Conservation (phyloP, 2,888 invertebrate genomes). For the Apoda limacodes region DNA sequence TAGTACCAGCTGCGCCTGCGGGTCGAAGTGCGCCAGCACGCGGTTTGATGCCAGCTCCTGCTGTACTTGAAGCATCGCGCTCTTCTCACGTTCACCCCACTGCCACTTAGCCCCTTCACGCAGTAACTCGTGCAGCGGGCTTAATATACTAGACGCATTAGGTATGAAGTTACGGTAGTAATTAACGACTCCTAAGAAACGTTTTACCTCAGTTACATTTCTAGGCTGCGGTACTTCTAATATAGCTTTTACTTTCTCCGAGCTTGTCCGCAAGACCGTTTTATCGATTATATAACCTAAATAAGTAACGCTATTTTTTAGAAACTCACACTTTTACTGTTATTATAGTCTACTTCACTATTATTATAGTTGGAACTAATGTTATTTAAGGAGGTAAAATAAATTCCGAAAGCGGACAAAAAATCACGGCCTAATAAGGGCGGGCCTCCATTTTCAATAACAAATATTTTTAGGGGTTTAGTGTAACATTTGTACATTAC, state of each 20-base stretch:
- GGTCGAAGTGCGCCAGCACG: constrained; percentile 12
- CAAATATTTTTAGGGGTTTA: constrained; percentile 19
- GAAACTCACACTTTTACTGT: constrained; percentile 16
- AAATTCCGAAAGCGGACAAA: no score
- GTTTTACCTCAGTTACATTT: no score
- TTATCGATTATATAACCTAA: constrained; percentile 12
- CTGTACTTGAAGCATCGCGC: constrained; percentile 16
- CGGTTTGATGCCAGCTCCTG: constrained; percentile 12
- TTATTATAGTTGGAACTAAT: no score
- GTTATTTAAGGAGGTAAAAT: no score
- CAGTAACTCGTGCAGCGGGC: no score
- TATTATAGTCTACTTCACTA: no score
- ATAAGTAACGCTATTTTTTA: constrained; percentile 10
- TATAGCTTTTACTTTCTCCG: constrained; percentile 13
- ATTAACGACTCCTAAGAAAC: constrained; percentile 15
- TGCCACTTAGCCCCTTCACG: constrained; percentile 6
- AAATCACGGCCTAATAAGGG: constrained; percentile 15
- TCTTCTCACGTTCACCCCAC: constrained; percentile 6
- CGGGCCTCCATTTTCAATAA: constrained; percentile 20
- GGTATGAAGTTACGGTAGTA: constrained; percentile 16
- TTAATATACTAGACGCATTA: no score
- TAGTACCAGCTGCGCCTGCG: no score
- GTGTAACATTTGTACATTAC: constrained; percentile 22
- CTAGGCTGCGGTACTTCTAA: constrained; percentile 6
- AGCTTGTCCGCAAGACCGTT: constrained; percentile 6